Evolutionary conservation across 2,797 vertebrate genomes (phyloP), one percentile per base, ranked within the genome.

Genomic region (Taeniopygia guttata): DNA sequence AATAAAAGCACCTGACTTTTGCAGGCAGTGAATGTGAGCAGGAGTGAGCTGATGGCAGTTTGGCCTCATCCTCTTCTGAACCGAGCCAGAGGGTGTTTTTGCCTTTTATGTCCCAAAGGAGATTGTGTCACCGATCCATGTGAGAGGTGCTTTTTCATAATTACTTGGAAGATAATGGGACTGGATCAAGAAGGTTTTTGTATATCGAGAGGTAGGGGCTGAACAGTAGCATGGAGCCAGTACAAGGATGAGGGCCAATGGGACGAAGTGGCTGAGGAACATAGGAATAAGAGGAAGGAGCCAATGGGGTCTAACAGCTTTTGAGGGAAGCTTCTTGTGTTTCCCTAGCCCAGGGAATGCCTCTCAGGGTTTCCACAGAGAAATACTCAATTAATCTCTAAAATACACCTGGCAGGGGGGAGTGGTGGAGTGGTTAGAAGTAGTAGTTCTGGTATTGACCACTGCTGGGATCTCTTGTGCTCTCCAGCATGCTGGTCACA

Each of bases 111-210:
- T 46, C 59, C 40, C 17, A 25, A 40, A 13, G 38, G 40, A 29
- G 12, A 38, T 34, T 1, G 1, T 54, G 72, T 67, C 2, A 2
- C 30, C 4, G 1, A 11, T 15, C 11, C 34, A 20, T 0, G 0
- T 22, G 16, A 36, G 55, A 5, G 3, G 3, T 1, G 2, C 30
- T 40, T 25, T 72, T 74, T 54, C 4, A 1, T 63, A n/a, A 14
- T 70, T 42, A 16, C 29, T 45, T 13, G 9, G 55, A 22, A 75
- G 43, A 21, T 30, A 36, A 30, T 0, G 0, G 43, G 19, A 11
- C 0, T 8, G 56, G 43, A n/a, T n/a, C n/a, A n/a, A n/a, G n/a
- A n/a, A n/a, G n/a, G n/a, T n/a, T n/a, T n/a, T n/a, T n/a, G n/a
- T n/a, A n/a, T n/a, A n/a, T n/a, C n/a, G n/a, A n/a, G n/a, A n/a